Evolutionary conservation across 2,888 invertebrate species (phyloP).

Genomic region (Xiphydria camelus): DNA sequence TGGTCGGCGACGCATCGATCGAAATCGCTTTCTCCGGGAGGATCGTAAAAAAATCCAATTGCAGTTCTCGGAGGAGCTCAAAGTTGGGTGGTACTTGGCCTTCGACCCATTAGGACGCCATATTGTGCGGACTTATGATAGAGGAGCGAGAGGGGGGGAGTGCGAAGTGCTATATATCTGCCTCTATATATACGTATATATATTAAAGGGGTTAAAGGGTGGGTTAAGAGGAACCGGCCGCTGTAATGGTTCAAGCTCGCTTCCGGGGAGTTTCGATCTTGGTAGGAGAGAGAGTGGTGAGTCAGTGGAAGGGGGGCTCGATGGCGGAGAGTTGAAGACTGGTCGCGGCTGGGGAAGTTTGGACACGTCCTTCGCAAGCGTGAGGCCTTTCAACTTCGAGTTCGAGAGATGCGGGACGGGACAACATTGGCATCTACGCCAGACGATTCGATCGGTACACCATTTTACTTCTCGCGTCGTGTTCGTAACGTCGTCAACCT

Average conservation of each 20-base stretch:
- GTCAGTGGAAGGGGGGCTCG: no score
- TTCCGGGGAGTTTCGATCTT: slow-evolving; percentile 25
- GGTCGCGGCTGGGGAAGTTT: no score
- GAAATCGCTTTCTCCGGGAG: not conserved
- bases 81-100: slow-evolving; percentile 6
- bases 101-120: slow-evolving; percentile 11
- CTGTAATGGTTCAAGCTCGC: slow-evolving; percentile 20
- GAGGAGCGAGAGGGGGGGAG: no score
- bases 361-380: slow-evolving; percentile 33
- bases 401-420: not conserved
- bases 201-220: not conserved
- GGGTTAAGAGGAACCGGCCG: slow-evolving; percentile 1
- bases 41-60: not conserved
- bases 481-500: no score
- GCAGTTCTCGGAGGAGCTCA: not conserved
- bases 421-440: not conserved
- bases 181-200: not conserved
- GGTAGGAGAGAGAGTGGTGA: slow-evolving; percentile 18
- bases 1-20: no score
- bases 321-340: no score
- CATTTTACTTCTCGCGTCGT: no score
- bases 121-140: slow-evolving; percentile 9
- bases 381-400: slow-evolving; percentile 14
- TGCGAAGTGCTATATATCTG: not conserved
- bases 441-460: no score